Percentiles rank a stretch among this genome's conserved stretches.
Conservation (phyloP, 2,888 invertebrate genomes). For the Diarsia brunnea region DNA sequence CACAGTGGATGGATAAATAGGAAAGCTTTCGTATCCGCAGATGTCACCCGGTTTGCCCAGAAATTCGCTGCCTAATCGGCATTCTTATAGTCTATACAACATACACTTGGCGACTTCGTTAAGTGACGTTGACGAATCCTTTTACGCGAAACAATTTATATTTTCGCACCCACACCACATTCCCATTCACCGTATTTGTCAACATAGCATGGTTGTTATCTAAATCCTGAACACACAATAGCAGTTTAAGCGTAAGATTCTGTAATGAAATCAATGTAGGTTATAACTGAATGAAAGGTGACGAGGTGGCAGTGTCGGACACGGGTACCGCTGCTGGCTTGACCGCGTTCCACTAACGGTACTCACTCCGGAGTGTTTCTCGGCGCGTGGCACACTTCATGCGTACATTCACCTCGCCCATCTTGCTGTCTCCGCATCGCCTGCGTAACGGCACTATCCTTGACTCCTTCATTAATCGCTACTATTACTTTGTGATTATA, state of each 20-base stretch:
- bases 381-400: slow-evolving; percentile 89
- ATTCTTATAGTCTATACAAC: background rate
- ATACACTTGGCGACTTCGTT: background rate
- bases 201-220: background rate
- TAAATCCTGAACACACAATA: background rate
- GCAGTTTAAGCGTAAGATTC: slow-evolving; percentile 10
- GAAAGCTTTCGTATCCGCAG: background rate
- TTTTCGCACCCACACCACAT: background rate
- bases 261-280: slow-evolving; percentile 48
- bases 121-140: background rate
- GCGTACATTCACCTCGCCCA: slow-evolving; percentile 90
- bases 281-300: slow-evolving; percentile 72
- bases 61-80: background rate
- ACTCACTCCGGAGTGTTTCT: slow-evolving; percentile 89
- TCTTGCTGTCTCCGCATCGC: slow-evolving; percentile 79
- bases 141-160: background rate
- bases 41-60: background rate
- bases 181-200: background rate
- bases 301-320: slow-evolving; percentile 77
- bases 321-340: slow-evolving; percentile 85
- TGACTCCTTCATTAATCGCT: slow-evolving; percentile 33
- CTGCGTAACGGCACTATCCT: slow-evolving; percentile 56
- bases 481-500: slow-evolving; percentile 11
- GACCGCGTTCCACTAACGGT: slow-evolving; percentile 91
- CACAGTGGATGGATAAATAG: background rate